Percentiles rank a stretch among this genome's conserved stretches.
phyloP scores from a whole-genome alignment of 2,888 invertebrate genomes.

The Punctoribates punctum region DNA sequence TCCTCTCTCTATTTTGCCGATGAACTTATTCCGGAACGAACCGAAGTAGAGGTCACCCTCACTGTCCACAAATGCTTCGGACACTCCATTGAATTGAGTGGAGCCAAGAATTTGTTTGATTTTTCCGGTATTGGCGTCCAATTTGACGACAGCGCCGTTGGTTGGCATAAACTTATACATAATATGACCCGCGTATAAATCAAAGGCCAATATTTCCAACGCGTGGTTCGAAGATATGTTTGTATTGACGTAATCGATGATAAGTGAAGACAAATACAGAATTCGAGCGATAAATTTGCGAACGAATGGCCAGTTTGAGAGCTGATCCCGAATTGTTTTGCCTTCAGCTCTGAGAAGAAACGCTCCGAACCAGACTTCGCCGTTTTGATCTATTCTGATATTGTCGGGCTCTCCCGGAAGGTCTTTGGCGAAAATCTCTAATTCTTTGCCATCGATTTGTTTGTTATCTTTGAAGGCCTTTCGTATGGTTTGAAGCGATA shows the following conservation, averaged over 20 bases:
- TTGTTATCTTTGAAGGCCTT: slow-evolving; percentile 35
- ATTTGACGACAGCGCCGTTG: slow-evolving; percentile 36
- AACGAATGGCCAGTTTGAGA: slow-evolving; percentile 37
- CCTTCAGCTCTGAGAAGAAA: slow-evolving; percentile 35
- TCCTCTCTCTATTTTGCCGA: slow-evolving; percentile 42
- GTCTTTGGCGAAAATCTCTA: slow-evolving; percentile 70
- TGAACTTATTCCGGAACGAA: slow-evolving; percentile 50
- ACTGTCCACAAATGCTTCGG: slow-evolving; percentile 51
- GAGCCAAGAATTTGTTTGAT: slow-evolving; percentile 43
- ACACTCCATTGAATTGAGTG: slow-evolving; percentile 48
- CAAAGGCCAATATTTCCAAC: slow-evolving; percentile 4
- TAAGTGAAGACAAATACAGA: slow-evolving; percentile 14
- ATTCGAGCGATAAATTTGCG: slow-evolving; percentile 42
- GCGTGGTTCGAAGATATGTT: slow-evolving; percentile 31
- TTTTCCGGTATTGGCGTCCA: slow-evolving; percentile 41
- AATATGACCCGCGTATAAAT: slow-evolving; percentile 41
- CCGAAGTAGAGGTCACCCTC: slow-evolving; percentile 53
- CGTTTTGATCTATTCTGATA: slow-evolving; percentile 34
- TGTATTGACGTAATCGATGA: slow-evolving; percentile 22
- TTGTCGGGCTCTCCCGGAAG: slow-evolving; percentile 54
- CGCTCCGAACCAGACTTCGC: slow-evolving; percentile 41
- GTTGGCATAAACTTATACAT: slow-evolving; percentile 39
- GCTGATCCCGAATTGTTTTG: slow-evolving; percentile 35
- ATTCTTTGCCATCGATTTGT: slow-evolving; percentile 51
- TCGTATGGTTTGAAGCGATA: slow-evolving; percentile 26